Conservation (phyloP, 35 echinoderm and acorn worm species). For the Hemicentrotus pulcherrimus region DNA sequence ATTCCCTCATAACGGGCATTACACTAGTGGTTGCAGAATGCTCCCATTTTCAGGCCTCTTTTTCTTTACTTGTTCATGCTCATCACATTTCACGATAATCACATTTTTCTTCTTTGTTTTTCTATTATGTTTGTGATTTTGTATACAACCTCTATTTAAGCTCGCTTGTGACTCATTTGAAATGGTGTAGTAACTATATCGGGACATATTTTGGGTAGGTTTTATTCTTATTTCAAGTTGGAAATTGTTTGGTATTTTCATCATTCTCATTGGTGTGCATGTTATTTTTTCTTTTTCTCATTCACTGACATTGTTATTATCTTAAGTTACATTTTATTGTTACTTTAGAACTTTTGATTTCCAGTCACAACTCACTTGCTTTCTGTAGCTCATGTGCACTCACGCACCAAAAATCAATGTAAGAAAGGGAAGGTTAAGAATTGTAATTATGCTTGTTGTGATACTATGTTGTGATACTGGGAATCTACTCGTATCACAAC, state of each 20-base stretch:
- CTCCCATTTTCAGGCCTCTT: neutral
- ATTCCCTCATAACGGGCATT: too few relatives aligned
- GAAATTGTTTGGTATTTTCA: neutral
- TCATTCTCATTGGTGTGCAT: neutral
- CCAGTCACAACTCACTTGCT: neutral
- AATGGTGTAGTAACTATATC: constrained; percentile 44
- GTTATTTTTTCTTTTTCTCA: neutral
- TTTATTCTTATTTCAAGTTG: neutral
- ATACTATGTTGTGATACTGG: too few relatives aligned
- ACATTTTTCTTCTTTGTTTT: neutral
- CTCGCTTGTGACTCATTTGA: constrained; percentile 45
- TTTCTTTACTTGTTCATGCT: neutral
- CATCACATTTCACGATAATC: neutral
- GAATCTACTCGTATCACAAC: too few relatives aligned
- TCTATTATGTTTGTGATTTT: constrained; percentile 14
- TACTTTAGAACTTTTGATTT: neutral
- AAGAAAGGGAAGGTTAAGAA: neutral
- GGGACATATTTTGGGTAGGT: constrained; percentile 46
- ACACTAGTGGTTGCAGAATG: neutral
- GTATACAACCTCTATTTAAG: constrained; percentile 4
- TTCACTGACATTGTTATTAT: neutral
- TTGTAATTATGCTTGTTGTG: too few relatives aligned
- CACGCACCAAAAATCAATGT: neutral
- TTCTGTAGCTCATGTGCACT: neutral
- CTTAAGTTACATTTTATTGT: neutral